Evolutionary conservation across 2,113 vertebrate species (phyloP).

Genomic region (Rhombomys opimus): DNA sequence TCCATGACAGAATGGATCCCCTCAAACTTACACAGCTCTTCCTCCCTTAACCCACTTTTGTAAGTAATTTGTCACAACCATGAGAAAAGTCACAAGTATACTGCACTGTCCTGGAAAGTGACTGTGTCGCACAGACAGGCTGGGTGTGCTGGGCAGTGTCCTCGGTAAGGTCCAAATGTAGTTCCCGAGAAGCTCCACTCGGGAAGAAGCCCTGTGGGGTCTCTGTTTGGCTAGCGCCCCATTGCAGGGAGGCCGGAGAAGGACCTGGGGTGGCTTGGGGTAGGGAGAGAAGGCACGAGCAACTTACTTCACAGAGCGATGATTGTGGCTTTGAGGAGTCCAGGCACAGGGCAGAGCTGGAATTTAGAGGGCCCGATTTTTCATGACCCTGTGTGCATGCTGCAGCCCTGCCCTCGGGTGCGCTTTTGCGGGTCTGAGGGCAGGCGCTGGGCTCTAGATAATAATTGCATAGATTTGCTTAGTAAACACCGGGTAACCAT

Average conservation of each 20-base stretch:
- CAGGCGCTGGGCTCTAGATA: conserved; percentile 75
- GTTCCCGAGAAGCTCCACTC: neutral
- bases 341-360: neutral
- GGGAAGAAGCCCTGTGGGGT: neutral
- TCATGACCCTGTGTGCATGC: neutral
- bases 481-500: conserved; percentile 79
- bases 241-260: neutral
- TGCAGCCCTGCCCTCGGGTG: conserved; percentile 68
- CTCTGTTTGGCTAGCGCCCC: neutral
- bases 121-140: neutral
- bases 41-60: neutral
- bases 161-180: too few species aligned
- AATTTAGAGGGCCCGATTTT: conserved; percentile 6
- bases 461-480: conserved; percentile 83
- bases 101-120: neutral
- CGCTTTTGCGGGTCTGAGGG: conserved; percentile 71
- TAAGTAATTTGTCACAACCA: neutral
- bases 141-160: neutral
- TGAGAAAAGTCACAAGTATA: neutral
- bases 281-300: neutral
- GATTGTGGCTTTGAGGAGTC: neutral
- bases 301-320: neutral
- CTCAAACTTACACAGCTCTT: neutral
- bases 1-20: neutral
- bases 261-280: neutral